Percentiles rank a stretch among this genome's conserved stretches.
Evolutionary conservation across 2,888 invertebrate species (phyloP).

Genomic region (Hyalella azteca): DNA sequence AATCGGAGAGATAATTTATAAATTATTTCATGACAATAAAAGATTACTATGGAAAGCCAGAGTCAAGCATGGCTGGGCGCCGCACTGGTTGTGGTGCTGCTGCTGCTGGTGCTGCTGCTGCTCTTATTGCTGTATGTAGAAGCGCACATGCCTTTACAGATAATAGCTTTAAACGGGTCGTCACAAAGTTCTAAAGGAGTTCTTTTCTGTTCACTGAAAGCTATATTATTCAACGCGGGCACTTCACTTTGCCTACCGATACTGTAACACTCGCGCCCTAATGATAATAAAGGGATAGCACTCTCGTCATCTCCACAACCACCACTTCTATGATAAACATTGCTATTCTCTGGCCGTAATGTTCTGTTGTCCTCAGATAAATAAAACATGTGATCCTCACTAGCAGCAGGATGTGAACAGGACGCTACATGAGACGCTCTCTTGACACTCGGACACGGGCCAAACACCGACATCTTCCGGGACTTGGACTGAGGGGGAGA

Average conservation of each 20-base stretch:
- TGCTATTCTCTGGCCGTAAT: neutral
- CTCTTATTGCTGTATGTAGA: neutral
- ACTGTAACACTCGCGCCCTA: neutral
- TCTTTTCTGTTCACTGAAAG: conserved; percentile 1
- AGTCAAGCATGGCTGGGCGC: conserved; percentile 29
- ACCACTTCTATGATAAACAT: neutral
- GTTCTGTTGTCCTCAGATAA: neutral
- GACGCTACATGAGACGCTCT: neutral
- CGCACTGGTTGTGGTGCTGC: conserved; percentile 17
- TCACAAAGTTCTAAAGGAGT: conserved; percentile 23
- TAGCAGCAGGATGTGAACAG: neutral
- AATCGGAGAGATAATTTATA: too few species aligned
- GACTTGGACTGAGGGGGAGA: neutral
- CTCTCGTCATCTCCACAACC: conserved; percentile 2
- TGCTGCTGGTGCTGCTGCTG: conserved; percentile 23
- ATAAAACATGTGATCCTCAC: conserved; percentile 1
- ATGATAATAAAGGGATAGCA: conserved; percentile 9
- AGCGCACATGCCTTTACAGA: conserved; percentile 5
- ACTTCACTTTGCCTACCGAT: neutral
- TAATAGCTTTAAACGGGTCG: neutral
- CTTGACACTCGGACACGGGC: neutral
- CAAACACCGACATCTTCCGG: conserved; percentile 27
- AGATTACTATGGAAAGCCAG: neutral
- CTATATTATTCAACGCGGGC: neutral
- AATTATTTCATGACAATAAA: too few species aligned